Base-by-base conservation (phyloP, 2,113 vertebrate genomes). In the Melanocharis versteri region DNA sequence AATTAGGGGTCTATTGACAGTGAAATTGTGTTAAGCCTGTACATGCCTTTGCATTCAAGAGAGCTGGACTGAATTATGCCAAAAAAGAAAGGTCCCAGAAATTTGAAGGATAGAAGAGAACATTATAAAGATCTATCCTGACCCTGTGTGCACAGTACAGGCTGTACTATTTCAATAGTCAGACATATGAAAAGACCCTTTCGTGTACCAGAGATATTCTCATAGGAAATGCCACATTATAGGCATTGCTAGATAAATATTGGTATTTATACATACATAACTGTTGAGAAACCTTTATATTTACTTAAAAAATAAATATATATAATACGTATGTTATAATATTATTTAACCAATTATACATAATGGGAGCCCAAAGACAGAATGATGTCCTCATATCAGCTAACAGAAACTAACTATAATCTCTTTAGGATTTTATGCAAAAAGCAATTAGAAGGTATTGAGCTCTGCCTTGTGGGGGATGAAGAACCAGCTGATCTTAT, bases 21-120 rank as follows among this genome's bases (percentile, higher is more conserved):
- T 88, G 73, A 96, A 97, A 96, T 94, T 94, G 30, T 73, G 61
- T 53, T 84, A 87, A 76, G 44, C 30, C 30, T 45, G 17, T 45
- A 84, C 30, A 48, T 60, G 37, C 3, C 15, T 69, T 44, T 64
- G 31, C 33, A 62, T 91, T 87, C 44, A 85, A 33, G 40, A 68
- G 14, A 61, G 26, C 23, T 87, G 82, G 16, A 69, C 28, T 61
- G 53, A 85, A 82, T 95, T 89, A 87, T 37, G 18, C 4, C 57
- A 69, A 71, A 90, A 57, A 82, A 92, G 44, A 94, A 84, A 71
- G 2, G 12, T 44, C 53, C 9, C n/a, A 64, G 20, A 87, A 71
- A 68, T 91, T 0, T 64, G 20, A 84, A 76, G 47, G 39, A 39
- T 75, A 42, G 80, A 44, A 84, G 11, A 75, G 35, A 85, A 51